Evolutionary conservation across 2,113 vertebrate species (phyloP).

Genomic region (Sinocyclocheilus anophthalmus): DNA sequence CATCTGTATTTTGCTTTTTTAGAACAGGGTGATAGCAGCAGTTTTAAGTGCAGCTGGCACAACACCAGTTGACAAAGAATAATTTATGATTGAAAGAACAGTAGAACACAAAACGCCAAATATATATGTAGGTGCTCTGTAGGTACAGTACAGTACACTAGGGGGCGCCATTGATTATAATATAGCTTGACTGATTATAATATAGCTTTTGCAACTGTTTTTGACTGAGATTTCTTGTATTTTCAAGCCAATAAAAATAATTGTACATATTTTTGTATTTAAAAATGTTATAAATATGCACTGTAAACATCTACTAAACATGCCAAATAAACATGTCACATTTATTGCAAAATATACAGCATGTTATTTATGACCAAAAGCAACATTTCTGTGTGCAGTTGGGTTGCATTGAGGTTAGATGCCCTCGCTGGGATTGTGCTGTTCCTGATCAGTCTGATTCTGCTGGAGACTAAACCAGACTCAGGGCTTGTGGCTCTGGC

Average conservation of each 20-base stretch:
- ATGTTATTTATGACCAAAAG: neutral
- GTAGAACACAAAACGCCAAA: neutral
- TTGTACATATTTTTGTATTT: neutral
- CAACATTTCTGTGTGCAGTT: slow-evolving; percentile 57
- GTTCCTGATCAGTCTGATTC: slow-evolving; percentile 68
- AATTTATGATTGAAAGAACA: neutral
- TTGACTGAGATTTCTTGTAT: neutral
- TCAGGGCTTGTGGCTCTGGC: slow-evolving; percentile 69
- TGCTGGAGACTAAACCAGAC: slow-evolving; percentile 60
- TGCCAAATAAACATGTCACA: neutral
- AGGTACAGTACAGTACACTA: slow-evolving; percentile 8
- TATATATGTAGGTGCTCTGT: neutral
- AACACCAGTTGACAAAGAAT: neutral
- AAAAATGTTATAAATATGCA: neutral
- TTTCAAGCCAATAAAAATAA: neutral
- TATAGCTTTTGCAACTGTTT: neutral
- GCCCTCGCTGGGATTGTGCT: slow-evolving; percentile 69
- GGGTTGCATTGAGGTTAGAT: slow-evolving; percentile 69
- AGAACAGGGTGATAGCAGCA: neutral
- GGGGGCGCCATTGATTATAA: slow-evolving; percentile 2
- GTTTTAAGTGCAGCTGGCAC: neutral
- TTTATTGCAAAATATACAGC: neutral
- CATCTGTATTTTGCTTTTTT: neutral
- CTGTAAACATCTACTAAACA: neutral
- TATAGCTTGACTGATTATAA: neutral